Evolutionary conservation across 2,888 invertebrate genomes (phyloP).

Genomic region (Punctoribates punctum): DNA sequence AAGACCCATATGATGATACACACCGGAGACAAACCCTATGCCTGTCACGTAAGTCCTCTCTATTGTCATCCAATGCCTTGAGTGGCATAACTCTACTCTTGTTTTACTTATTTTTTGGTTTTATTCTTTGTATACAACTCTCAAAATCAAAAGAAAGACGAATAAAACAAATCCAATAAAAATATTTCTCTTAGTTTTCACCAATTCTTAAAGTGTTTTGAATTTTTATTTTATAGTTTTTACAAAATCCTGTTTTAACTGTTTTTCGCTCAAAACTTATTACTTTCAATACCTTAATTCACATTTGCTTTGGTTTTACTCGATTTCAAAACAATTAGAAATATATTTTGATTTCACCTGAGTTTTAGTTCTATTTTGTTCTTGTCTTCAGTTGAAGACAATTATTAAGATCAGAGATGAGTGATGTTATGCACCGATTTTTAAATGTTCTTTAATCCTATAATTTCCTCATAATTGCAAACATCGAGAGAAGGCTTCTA

Average conservation of each 20-base stretch:
- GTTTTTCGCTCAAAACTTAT: conserved; percentile 2
- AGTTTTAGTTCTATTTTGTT: too few relatives aligned
- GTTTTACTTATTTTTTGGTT: too few relatives aligned
- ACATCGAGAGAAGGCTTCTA: too few relatives aligned
- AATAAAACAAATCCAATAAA: conserved; percentile 23
- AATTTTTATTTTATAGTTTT: conserved; percentile 13
- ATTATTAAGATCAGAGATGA: too few relatives aligned
- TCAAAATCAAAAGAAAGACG: not conserved
- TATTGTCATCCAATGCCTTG: not conserved
- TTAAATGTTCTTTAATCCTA: too few relatives aligned
- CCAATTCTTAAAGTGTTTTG: not conserved
- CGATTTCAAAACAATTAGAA: not conserved
- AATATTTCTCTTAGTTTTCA: not conserved
- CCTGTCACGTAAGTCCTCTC: conserved; percentile 43
- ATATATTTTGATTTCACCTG: too few relatives aligned
- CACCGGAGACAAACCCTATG: too few relatives aligned
- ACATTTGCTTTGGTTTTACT: not conserved
- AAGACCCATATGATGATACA: not conserved
- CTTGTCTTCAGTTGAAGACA: too few relatives aligned
- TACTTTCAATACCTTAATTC: not conserved
- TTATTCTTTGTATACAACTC: too few relatives aligned
- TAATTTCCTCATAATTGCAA: too few relatives aligned
- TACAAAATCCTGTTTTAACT: conserved; percentile 22
- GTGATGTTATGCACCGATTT: too few relatives aligned
- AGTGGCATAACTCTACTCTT: too few relatives aligned